These are phyloP conservation scores for Elgonia sp. DNA, from an alignment of 2,888 invertebrate genomes.

Conservation along the genomic window DNA sequence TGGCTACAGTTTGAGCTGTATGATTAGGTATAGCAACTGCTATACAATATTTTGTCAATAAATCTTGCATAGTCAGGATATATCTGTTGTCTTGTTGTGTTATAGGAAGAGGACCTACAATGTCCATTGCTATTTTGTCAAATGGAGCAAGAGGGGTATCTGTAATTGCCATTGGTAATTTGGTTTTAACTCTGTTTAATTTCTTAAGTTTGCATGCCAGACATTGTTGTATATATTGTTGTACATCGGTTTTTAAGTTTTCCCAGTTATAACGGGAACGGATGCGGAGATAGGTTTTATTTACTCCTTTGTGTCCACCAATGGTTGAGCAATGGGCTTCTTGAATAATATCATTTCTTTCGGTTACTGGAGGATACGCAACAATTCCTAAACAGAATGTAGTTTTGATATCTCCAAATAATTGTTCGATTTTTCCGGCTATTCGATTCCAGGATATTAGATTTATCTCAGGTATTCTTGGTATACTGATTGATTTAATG, in stretches of 20 bases:
- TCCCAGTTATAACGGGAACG: neutral
- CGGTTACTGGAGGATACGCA: neutral
- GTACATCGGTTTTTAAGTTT: neutral
- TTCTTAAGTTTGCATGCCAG: neutral
- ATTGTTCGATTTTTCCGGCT: no score
- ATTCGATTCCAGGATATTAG: no score
- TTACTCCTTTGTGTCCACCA: neutral
- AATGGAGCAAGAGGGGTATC: neutral
- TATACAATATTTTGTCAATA: neutral
- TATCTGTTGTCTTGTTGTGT: neutral
- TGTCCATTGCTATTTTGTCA: neutral
- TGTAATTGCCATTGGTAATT: neutral
- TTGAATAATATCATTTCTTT: neutral
- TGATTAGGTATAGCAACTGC: neutral
- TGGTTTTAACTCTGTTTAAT: neutral
- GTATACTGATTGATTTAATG: no score
- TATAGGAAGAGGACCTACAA: neutral
- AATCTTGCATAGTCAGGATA: neutral
- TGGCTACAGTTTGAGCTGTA: neutral
- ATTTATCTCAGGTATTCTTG: no score
- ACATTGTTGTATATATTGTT: neutral
- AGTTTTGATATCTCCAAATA: no score
- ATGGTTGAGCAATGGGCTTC: neutral
- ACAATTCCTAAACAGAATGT: no score
- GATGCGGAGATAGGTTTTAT: neutral